A percentile compares a stretch with the other conserved stretches of the same genome.
Evolutionary conservation across 1,140 invertebrate genomes (phyloP).

Genomic region (Kradibia gibbosae): DNA sequence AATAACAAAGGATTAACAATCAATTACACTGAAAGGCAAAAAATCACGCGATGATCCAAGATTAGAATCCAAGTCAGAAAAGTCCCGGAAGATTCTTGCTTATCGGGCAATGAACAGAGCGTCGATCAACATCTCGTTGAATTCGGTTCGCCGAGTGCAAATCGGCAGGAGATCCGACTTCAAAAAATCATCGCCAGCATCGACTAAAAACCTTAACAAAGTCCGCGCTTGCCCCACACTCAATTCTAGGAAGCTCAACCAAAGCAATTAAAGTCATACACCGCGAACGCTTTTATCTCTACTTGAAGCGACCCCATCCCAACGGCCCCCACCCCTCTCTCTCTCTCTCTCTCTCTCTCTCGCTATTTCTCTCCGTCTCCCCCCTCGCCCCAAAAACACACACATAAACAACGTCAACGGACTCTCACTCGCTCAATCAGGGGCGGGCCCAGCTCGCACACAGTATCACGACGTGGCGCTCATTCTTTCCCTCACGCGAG

Average conservation of each 20-base stretch:
- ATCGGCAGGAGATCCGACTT: not conserved
- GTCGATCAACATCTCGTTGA: conserved; percentile 13
- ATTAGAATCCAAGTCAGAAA: not conserved
- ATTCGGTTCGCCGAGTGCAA: not conserved
- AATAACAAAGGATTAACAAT: too few species aligned
- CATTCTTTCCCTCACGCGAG: not conserved
- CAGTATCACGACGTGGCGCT: too few species aligned
- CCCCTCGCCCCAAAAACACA: too few species aligned
- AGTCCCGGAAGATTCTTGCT: not conserved
- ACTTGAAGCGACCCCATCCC: conserved; percentile 42
- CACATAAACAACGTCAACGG: too few species aligned
- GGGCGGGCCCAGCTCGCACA: too few species aligned
- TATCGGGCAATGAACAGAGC: not conserved
- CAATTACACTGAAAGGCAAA: not conserved
- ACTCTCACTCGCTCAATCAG: too few species aligned
- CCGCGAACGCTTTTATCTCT: conserved; percentile 51
- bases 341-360: not conserved
- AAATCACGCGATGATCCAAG: not conserved
- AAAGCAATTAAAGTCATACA: conserved; percentile 59
- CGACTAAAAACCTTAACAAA: conserved; percentile 33
- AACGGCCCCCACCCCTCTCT: too few species aligned
- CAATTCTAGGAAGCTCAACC: conserved; percentile 49
- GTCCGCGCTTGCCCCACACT: conserved; percentile 6
- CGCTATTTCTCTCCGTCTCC: not conserved
- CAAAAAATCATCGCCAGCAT: conserved; percentile 21